Conservation (phyloP, 2,888 invertebrate species). For the Troilus luridus region DNA sequence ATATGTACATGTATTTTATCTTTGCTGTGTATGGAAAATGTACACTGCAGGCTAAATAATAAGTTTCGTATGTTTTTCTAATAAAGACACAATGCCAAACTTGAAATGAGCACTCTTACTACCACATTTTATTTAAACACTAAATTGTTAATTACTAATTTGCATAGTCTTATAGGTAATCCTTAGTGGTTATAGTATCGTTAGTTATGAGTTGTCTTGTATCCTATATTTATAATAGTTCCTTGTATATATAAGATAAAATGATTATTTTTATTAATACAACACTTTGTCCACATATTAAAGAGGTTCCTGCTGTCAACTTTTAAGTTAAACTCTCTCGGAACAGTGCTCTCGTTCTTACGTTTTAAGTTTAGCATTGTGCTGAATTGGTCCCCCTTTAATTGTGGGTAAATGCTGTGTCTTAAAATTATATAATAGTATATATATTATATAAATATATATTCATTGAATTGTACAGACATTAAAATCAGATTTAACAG, state of each 20-base stretch:
- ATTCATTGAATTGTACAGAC: slow-evolving; percentile 64
- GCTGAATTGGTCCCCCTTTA: slow-evolving; percentile 56
- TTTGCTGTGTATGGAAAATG: slow-evolving; percentile 60
- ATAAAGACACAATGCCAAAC: slow-evolving; percentile 63
- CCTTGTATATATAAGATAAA: slow-evolving; percentile 58
- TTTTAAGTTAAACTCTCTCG: slow-evolving; percentile 35
- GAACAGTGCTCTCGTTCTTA: slow-evolving; percentile 28
- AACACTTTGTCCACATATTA: slow-evolving; percentile 47
- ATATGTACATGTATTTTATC: slow-evolving; percentile 62
- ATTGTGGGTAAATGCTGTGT: slow-evolving; percentile 62
- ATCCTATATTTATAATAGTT: slow-evolving; percentile 56
- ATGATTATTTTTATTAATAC: slow-evolving; percentile 50
- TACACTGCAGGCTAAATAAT: slow-evolving; percentile 60
- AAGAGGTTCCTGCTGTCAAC: slow-evolving; percentile 46
- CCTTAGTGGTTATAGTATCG: slow-evolving; percentile 16
- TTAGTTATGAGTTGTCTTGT: slow-evolving; percentile 42
- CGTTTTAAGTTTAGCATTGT: slow-evolving; percentile 64
- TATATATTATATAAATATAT: slow-evolving; percentile 61
- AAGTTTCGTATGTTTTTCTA: slow-evolving; percentile 56
- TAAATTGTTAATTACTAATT: slow-evolving; percentile 30
- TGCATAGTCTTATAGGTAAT: slow-evolving; percentile 44
- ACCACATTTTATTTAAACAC: slow-evolving; percentile 47
- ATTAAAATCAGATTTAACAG: slow-evolving; percentile 62
- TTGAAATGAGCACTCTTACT: slow-evolving; percentile 61
- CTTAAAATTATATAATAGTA: slow-evolving; percentile 61